phyloP scores from a whole-genome alignment of 53 echinoderm and acorn worm species.

The Pentamera pediparva region DNA sequence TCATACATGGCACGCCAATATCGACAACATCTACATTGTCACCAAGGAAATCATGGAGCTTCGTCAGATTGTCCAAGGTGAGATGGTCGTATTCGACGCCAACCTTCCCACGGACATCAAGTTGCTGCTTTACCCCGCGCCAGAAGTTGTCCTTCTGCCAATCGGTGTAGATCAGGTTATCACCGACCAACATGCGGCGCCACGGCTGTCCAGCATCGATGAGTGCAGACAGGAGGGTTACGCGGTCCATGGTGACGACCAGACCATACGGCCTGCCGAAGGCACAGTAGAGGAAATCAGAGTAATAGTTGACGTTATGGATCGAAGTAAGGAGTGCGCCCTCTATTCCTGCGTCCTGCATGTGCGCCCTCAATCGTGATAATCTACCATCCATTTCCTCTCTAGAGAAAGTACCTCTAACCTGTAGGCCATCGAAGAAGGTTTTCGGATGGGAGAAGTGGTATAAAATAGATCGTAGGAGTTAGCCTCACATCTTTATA shows the following conservation, averaged over 20 bases:
- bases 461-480: too few species aligned
- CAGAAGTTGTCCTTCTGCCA: slow-evolving; percentile 91
- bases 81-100: slow-evolving; percentile 60
- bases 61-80: slow-evolving; percentile 26
- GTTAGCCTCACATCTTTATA: too few species aligned
- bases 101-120: slow-evolving; percentile 63
- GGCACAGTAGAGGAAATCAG: slow-evolving; percentile 50
- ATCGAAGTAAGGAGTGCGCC: slow-evolving; percentile 56
- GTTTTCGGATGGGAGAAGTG: too few species aligned
- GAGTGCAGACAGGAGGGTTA: slow-evolving; percentile 58
- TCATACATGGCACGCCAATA: slow-evolving; percentile 40
- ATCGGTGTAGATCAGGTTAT: slow-evolving; percentile 76
- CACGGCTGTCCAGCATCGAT: slow-evolving; percentile 80
- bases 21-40: slow-evolving; percentile 34
- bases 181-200: slow-evolving; percentile 60
- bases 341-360: slow-evolving; percentile 45
- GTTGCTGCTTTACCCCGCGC: slow-evolving; percentile 59
- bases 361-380: slow-evolving; percentile 37
- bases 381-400: slow-evolving; percentile 47
- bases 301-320: slow-evolving; percentile 61
- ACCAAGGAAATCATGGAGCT: slow-evolving; percentile 31
- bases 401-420: slow-evolving; percentile 39
- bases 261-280: slow-evolving; percentile 56
- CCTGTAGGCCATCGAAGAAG: too few species aligned
- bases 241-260: slow-evolving; percentile 61